Evolutionary conservation across 2,888 invertebrate species (phyloP), one percentile per base, ranked within the genome.

Genomic region (Drosophila bunnanda): DNA sequence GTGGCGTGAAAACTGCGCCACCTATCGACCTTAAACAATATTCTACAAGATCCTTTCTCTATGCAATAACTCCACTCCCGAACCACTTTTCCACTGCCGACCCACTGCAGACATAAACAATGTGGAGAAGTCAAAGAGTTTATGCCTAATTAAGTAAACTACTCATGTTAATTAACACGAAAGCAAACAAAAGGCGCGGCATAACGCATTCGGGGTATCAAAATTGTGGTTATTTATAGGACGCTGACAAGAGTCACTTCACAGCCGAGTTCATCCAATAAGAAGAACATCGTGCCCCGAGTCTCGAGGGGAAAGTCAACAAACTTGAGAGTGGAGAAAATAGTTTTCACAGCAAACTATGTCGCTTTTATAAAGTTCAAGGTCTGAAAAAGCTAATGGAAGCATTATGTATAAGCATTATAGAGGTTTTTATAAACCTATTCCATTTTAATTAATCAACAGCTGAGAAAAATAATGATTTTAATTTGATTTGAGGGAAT

Each of bases 81-180:
- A 52, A 32, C 39, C 25, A 28, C 3, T 46, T 36, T 48, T 48
- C 64, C 50, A 54, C 58, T 67, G 71, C 70, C 36, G 12, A 38
- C 38, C 66, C 64, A 41, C 39, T 39, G 32, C 58, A 79, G 77
- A 74, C 79, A 77, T 82, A 80, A 71, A 80, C 83, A 82, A 82
- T 74, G 48, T 53, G 55, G 55, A 52, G 25, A 55, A 55, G 44
- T 61, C 78, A 43, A 62, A 48, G 58, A 75, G 73, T 81, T 80
- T 69, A 75, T 67, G 86, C 85, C 78, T 83, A 85, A 85, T 85
- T 85, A 83, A 76, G 81, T 72, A 83, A 85, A 85, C 88, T 88
- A 81, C 88, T 88, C 78, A 70, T 78, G 83, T 83, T 85, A 88
- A 85, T 85, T 88, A 85, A 85, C 86, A 77, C 76, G 68, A 77